Evolutionary conservation across 2,113 vertebrate species (phyloP), one percentile per base, ranked within the genome.

Genomic region (Pseudolaguvia tuberculata): DNA sequence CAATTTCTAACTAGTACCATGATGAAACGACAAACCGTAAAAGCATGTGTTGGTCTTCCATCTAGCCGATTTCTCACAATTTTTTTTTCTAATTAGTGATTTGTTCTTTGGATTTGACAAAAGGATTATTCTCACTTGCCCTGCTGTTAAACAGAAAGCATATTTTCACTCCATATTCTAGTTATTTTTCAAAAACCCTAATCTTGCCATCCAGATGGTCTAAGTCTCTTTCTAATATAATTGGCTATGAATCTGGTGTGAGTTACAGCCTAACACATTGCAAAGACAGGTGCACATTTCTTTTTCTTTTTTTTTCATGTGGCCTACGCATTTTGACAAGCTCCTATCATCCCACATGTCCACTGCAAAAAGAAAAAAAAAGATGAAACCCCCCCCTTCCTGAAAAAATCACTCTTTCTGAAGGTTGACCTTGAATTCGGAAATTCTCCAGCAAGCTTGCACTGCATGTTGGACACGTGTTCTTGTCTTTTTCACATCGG

Each of bases 131-230:
- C 75, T 73, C 78, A 73, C 81, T 76, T 74, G 76, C 73, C 65
- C 72, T 73, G 78, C 75, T 77, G 71, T 79, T 82, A 82, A 79
- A 81, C 75, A 73, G 65, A 77, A 76, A 81, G 79, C 81, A 75
- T 79, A 78, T 77, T 82, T 77, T 81, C 62, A 77, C 67, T 88
- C 87, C 83, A 83, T 83, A 89, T 87, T 84, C 75, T 83, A 83
- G 84, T 88, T 85, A 82, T 88, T 88, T 88, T 88, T 86, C 77
- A 2, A 84, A 42, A 86, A 89, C 89, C 83, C 82, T 83, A 87
- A 85, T 88, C 86, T 84, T 80, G 72, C 82, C 84, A 86, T 88
- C 89, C 90, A 91, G 88, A 89, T 91, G 90, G 87, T 85, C 84
- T 52, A 18, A 61, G 81, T 53, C 87, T 82, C 78, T 80, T 78